Percentiles rank a stretch among this genome's conserved stretches.
Conservation (phyloP, 53 echinoderm and acorn worm species). For the Zoroaster sp. region DNA sequence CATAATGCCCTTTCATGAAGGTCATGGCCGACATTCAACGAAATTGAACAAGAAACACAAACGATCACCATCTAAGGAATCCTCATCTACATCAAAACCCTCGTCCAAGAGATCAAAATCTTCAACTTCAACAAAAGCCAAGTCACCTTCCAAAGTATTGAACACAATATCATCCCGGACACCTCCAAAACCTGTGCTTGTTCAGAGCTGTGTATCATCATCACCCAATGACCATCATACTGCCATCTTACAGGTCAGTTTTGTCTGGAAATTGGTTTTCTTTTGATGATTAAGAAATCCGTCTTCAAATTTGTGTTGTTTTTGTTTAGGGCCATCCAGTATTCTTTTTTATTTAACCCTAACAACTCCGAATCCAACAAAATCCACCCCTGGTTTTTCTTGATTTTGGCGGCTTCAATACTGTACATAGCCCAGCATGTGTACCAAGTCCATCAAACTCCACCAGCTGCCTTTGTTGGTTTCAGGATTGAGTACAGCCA, state of each 20-base stretch:
- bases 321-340: too few species aligned
- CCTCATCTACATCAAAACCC: not conserved
- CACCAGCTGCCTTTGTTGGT: too few species aligned
- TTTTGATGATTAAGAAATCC: too few species aligned
- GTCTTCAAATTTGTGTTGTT: too few species aligned
- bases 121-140: not conserved
- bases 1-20: not conserved
- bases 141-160: not conserved
- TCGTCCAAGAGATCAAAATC: not conserved
- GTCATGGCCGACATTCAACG: not conserved
- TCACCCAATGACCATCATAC: not conserved
- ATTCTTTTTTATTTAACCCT: too few species aligned
- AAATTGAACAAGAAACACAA: not conserved
- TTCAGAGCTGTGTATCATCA: not conserved
- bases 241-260: slow-evolving; percentile 5
- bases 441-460: too few species aligned
- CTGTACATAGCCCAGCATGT: too few species aligned
- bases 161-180: not conserved
- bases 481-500: too few species aligned
- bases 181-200: not conserved
- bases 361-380: too few species aligned
- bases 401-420: too few species aligned
- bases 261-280: not conserved
- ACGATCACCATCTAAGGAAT: not conserved
- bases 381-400: too few species aligned